Conservation (phyloP, 2,888 invertebrate species). For the Carterocephalus palaemon region DNA sequence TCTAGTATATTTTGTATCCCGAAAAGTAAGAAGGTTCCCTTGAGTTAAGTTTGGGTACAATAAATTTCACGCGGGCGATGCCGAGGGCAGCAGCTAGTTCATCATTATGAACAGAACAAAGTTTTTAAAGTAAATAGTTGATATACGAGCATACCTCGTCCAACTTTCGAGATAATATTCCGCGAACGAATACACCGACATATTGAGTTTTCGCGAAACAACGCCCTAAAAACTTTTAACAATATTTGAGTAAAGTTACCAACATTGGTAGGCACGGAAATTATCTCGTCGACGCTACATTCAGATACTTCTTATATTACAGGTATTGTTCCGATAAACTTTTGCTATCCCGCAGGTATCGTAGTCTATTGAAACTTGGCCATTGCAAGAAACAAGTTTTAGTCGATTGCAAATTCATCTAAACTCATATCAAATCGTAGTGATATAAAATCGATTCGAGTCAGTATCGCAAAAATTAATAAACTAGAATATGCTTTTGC, state of each 20-base stretch:
- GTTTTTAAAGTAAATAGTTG: too few species aligned
- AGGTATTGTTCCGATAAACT: slow-evolving; percentile 35
- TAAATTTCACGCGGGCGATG: too few species aligned
- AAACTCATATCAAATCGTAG: too few species aligned
- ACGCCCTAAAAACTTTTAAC: slow-evolving; percentile 43
- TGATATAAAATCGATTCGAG: too few species aligned
- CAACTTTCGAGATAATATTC: slow-evolving; percentile 27
- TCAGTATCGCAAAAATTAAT: too few species aligned
- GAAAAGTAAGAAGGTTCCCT: too few species aligned
- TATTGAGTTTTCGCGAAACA: slow-evolving; percentile 40
- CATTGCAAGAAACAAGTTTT: background rate
- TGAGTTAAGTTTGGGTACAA: too few species aligned
- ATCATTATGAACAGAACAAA: too few species aligned
- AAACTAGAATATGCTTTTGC: too few species aligned
- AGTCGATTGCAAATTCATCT: background rate
- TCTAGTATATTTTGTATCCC: too few species aligned
- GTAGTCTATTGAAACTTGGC: slow-evolving; percentile 15
- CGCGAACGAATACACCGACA: slow-evolving; percentile 31
- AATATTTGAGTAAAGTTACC: slow-evolving; percentile 45
- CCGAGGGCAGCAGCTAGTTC: too few species aligned
- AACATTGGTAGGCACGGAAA: slow-evolving; percentile 39
- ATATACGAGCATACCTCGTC: slow-evolving; percentile 2
- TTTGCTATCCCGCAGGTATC: slow-evolving; percentile 29
- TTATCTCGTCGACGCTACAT: slow-evolving; percentile 31
- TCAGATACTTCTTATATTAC: slow-evolving; percentile 34